phyloP scores from a whole-genome alignment of 64 coral and sea anemone genomes.

The Actinia tenebrosa region DNA sequence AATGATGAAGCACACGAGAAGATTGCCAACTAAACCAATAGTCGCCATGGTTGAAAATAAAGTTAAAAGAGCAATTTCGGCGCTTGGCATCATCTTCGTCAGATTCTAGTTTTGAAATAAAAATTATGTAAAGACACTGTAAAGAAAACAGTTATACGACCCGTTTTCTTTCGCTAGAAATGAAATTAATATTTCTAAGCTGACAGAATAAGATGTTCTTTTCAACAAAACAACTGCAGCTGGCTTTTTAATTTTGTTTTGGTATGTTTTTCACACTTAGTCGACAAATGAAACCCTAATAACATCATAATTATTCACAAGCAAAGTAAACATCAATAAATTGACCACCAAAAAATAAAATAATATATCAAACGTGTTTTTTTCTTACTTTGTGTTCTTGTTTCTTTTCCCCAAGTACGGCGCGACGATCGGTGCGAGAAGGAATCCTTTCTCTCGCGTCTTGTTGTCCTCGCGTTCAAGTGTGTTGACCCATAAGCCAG shows the following conservation, averaged over 20 bases:
- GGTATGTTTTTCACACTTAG: not conserved
- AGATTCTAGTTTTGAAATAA: not conserved
- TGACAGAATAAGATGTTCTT: not conserved
- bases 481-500: not conserved
- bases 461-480: not conserved
- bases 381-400: not conserved
- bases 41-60: slow-evolving; percentile 12
- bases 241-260: not conserved
- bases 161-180: not conserved
- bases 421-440: too few species aligned
- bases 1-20: slow-evolving; percentile 23
- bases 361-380: not conserved
- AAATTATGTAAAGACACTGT: not conserved
- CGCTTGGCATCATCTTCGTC: not conserved
- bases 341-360: not conserved
- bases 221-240: not conserved
- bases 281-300: not conserved
- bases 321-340: not conserved
- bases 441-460: not conserved
- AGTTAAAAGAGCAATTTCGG: not conserved
- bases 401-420: not conserved
- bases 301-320: not conserved
- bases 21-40: slow-evolving; percentile 26
- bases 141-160: not conserved
- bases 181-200: not conserved